Conservation (phyloP, 2,113 vertebrate genomes). For the Blennius ocellaris region DNA sequence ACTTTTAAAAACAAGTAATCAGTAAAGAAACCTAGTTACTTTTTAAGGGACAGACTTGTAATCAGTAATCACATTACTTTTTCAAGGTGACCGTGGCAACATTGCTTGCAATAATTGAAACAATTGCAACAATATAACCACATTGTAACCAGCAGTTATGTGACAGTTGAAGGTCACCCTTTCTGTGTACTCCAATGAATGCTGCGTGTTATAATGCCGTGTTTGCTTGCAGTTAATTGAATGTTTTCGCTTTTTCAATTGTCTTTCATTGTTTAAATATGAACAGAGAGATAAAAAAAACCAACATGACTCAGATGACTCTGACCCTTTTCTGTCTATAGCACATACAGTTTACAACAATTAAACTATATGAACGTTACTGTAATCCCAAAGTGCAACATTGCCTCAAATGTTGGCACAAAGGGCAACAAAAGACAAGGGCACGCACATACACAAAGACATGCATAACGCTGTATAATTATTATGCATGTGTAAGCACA, state of each 20-base stretch:
- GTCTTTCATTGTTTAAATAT: slow-evolving; percentile 12
- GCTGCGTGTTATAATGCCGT: neutral
- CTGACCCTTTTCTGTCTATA: neutral
- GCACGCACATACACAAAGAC: slow-evolving; percentile 2
- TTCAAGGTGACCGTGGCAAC: too few relatives aligned
- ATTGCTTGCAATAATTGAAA: too few relatives aligned
- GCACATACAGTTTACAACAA: neutral
- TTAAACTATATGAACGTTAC: slow-evolving; percentile 1
- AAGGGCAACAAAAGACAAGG: slow-evolving; percentile 1
- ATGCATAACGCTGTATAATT: neutral
- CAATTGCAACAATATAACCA: neutral
- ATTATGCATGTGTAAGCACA: slow-evolving; percentile 19
- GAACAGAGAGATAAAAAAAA: neutral
- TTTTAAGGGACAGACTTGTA: too few relatives aligned
- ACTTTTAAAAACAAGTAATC: too few relatives aligned
- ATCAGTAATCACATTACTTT: too few relatives aligned
- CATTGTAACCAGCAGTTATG: neutral
- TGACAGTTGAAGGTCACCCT: neutral
- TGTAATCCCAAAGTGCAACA: slow-evolving; percentile 1
- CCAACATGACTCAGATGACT: neutral
- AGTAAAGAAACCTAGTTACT: too few relatives aligned
- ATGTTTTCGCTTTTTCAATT: neutral
- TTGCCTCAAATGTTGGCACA: slow-evolving; percentile 18
- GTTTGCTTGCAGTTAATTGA: neutral
- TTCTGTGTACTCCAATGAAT: neutral